A percentile compares a stretch with the other conserved stretches of the same genome.
These are phyloP conservation scores for Ptychodera flava DNA, from an alignment of 35 echinoderm and acorn worm species.

Conservation along the genomic window DNA sequence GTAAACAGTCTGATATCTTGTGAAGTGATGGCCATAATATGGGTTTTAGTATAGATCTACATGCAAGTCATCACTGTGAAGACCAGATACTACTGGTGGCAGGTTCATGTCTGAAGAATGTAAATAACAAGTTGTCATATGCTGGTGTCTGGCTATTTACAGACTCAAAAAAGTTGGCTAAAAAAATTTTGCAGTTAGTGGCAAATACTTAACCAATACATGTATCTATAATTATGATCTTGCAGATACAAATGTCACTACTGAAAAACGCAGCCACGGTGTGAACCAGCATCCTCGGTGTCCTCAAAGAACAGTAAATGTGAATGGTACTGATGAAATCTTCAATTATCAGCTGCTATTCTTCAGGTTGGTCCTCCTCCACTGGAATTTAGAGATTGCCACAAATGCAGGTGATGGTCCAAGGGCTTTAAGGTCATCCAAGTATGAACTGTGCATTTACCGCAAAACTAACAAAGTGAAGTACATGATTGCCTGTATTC, in stretches of 20 bases:
- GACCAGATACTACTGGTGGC: background rate
- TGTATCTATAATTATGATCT: too few species aligned
- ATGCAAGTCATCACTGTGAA: background rate
- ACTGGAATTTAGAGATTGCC: background rate
- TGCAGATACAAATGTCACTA: background rate
- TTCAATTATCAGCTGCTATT: background rate
- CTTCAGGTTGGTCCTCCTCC: background rate
- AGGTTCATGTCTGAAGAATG: background rate
- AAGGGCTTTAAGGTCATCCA: background rate
- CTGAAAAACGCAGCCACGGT: too few species aligned
- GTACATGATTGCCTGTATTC: background rate
- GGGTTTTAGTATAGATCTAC: too few species aligned
- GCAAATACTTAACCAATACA: too few species aligned
- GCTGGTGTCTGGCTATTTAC: too few species aligned
- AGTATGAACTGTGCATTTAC: background rate
- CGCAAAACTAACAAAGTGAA: background rate
- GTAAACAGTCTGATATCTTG: background rate
- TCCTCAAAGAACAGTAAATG: too few species aligned
- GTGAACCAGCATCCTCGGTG: too few species aligned
- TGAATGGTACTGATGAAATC: too few species aligned
- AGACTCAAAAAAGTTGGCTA: too few species aligned
- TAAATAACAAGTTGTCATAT: too few species aligned
- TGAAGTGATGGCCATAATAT: too few species aligned
- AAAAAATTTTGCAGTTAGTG: too few species aligned
- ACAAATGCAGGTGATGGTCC: background rate